Base-by-base conservation (phyloP, 2,113 vertebrate species). In the Lampris incognitus region DNA sequence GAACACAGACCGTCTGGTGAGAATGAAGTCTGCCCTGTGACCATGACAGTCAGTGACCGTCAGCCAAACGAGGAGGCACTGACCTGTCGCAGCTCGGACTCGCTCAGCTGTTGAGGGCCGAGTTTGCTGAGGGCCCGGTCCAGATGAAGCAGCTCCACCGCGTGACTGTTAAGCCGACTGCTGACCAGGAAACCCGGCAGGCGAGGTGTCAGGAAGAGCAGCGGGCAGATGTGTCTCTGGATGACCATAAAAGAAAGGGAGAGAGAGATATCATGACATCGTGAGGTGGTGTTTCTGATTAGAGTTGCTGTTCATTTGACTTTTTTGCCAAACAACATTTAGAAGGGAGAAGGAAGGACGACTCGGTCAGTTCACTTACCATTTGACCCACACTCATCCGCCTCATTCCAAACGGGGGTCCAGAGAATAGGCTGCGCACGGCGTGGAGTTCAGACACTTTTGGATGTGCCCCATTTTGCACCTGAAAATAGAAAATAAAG, bases 151-250 rank as follows among this genome's bases (percentile, higher is more conserved):
- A 99, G 92, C 87, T 97, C 96, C 76, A 91, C 60, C 36, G 92
- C 83, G 24, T 96, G 96, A 60, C 81, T 88, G 49, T 72, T 93
- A 64, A 99, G 92, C 6, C 97, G 96, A 0, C 5, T 79, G 59
- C 94, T 78, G 73, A 98, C 84, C 65, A 97, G 3, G 41, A 93
- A 81, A 0, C 88, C 67, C 0, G 97, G 98, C 6, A 99, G 82
- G 57, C 89, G 81, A 0, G 96, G 92, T 0, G 95, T 97, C 54
- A 99, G 93, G 79, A 98, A 97, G 85, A 99, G 92, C 71, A 97
- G 90, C 0, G 63, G 89, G 88, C 96, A 95, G 73, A 98, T 88
- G 56, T 92, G 90, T 91, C 90, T 95, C 97, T 99, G 88, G 8
- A 64, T 6, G 83, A 80, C 55, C 42, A 51, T n/a, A 41, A 50